Base-by-base conservation (phyloP, 2,888 invertebrate genomes). In the Linyphia triangularis region DNA sequence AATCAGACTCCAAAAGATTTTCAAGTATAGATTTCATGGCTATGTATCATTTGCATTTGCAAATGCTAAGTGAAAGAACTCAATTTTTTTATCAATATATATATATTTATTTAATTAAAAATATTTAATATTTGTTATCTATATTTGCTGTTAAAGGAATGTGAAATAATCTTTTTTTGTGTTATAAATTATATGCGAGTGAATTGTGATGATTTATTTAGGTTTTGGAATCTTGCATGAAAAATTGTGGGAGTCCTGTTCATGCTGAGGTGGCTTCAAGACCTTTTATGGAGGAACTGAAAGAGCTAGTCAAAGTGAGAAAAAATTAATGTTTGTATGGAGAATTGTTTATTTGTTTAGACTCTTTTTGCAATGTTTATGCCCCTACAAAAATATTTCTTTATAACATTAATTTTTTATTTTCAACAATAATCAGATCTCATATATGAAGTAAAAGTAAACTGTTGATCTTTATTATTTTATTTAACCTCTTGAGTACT, bases 221-320 rank as follows among this genome's bases (percentile, higher is more conserved):
- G 94, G 95, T 95, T 33, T 94, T 99, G 88, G 99, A 99, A 93
- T 98, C 99, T 91, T 96, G 97, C 92, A 98, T 99, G 6, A 99
- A 99, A 94, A 99, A 99, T 93, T 99, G 99, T 94, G 99, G 96
- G 0, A 94, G 96, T 86, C 95, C 96, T 51, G 95, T 99, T 90
- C 99, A 99, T 92, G 96, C 97, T 92, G 99, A 99, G 94, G 91
- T 94, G 16, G 96, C 98, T 57, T 96, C 97, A 9, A 97, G 97
- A 92, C 95, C 95, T 83, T 98, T 97, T 93, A 99, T 99, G 95
- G 99, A 99, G 93, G 97, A 96, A 93, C 94, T 99, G 90, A 96
- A 97, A 92, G 97, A 97, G 81, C 94, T 98, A 69, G 95, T 96
- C 10, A 97, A 96, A 93, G 95, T 96, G 19, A 96, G 40, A 24